A percentile compares a stretch with the other conserved stretches of the same genome.
Conservation (phyloP, 2,113 vertebrate genomes). For the Entosphenus tridentatus region DNA sequence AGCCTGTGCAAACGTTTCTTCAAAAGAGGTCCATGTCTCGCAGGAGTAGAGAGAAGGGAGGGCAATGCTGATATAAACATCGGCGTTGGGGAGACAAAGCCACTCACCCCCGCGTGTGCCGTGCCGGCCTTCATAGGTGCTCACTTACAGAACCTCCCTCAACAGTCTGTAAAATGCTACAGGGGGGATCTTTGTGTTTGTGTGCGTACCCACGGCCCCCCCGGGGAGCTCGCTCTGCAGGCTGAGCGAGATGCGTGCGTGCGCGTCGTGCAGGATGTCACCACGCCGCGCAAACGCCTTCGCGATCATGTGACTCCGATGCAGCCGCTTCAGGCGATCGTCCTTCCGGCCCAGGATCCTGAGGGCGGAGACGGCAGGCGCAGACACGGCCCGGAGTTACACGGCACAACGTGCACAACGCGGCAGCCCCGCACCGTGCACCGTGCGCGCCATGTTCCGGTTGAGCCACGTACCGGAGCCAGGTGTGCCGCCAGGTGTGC, state of each 20-base stretch:
- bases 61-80: neutral
- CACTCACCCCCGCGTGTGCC: neutral
- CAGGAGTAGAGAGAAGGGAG: neutral
- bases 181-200: neutral
- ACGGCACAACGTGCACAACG: neutral
- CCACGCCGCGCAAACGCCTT: slow-evolving; percentile 85
- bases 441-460: slow-evolving; percentile 6
- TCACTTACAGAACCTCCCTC: too few species aligned
- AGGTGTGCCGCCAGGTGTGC: slow-evolving; percentile 74
- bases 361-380: neutral
- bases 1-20: too few species aligned
- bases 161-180: too few species aligned
- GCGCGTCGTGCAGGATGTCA: slow-evolving; percentile 67
- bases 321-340: slow-evolving; percentile 79
- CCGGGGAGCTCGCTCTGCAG: slow-evolving; percentile 84
- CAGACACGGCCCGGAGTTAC: neutral
- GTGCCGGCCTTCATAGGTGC: too few species aligned
- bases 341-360: slow-evolving; percentile 74
- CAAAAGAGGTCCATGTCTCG: neutral
- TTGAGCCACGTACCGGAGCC: neutral
- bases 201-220: slow-evolving; percentile 53
- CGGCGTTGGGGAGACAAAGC: neutral
- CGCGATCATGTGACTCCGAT: slow-evolving; percentile 98
- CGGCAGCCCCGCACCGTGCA: neutral
- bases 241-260: slow-evolving; percentile 78